phyloP scores from a whole-genome alignment of 2,797 vertebrate genomes.

The Rhinoraja longicauda region DNA sequence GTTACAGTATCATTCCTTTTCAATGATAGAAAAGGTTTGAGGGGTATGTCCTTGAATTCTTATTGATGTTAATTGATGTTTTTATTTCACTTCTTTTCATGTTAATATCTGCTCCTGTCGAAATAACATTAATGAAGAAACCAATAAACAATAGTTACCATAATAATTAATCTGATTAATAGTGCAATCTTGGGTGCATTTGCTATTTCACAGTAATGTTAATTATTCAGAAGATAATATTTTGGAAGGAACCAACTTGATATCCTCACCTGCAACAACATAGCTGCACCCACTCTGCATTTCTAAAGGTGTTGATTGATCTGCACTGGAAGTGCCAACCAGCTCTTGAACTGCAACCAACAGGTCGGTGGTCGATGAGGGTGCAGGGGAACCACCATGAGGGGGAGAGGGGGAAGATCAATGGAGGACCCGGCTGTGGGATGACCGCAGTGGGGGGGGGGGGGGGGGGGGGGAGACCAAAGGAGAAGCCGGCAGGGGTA shows the following conservation, averaged over 20 bases:
- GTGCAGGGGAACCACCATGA: too few species aligned
- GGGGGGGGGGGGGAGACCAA: too few species aligned
- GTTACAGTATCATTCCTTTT: too few species aligned
- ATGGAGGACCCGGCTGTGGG: too few species aligned
- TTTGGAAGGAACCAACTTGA: neutral
- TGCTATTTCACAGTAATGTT: neutral
- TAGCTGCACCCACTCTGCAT: neutral
- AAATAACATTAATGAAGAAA: neutral
- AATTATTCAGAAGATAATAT: neutral
- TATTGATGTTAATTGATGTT: neutral
- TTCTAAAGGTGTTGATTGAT: neutral
- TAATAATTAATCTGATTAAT: neutral
- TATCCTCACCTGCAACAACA: neutral
- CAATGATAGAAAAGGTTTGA: too few species aligned
- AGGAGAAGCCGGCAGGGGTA: too few species aligned
- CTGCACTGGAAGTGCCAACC: neutral
- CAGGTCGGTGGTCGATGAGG: too few species aligned
- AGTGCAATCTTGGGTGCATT: neutral
- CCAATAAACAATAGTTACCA: neutral
- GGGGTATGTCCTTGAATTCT: too few species aligned
- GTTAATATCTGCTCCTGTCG: neutral
- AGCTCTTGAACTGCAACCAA: neutral
- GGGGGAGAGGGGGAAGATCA: too few species aligned
- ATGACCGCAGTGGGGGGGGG: too few species aligned
- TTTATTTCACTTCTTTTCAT: neutral